Evolutionary conservation across 2,888 invertebrate species (phyloP), one percentile per base, ranked within the genome.

Genomic region (Zygogramma bicolorata): DNA sequence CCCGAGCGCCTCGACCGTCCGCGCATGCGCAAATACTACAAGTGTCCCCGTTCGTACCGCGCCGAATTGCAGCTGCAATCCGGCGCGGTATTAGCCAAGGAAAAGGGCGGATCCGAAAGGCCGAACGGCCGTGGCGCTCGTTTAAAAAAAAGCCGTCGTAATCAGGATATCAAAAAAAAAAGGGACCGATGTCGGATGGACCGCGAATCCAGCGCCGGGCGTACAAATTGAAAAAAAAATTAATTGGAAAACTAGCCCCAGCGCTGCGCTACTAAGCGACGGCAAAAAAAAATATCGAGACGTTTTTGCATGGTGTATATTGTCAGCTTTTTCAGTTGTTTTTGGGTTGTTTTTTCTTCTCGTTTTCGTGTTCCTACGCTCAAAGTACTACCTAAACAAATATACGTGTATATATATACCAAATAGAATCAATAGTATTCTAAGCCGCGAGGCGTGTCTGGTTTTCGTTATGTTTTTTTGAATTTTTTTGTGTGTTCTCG

Each of bases 341-440:
- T 53, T 53, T 53, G 8, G 0, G 5, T 53, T n/a, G n/a, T n/a
- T n/a, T n/a, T n/a, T n/a, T n/a, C n/a, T 53, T n/a, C 25, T 53
- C 6, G 4, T 20, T 53, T 53, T 53, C 27, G n/a, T 25, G 27
- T 53, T 20, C 46, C 20, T 46, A 53, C 1, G 53, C 25, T 53
- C 53, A 53, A 53, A 53, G 53, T 27, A 53, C n/a, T n/a, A n/a
- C 10, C 53, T 53, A 53, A n/a, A 53, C 10, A 53, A 25, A 53
- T 25, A 46, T 27, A 27, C 25, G 46, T 29, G 63, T 20, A 46
- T 46, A 27, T n/a, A n/a, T n/a, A n/a, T n/a, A n/a, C n/a, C n/a
- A 63, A 63, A 46, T 63, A 63, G 63, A 63, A 63, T 63, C 18
- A 31, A 63, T 46, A 25, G 20, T 29, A 63, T 63, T 15, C 63